Conservation (phyloP, 2,888 invertebrate species). For the Drosophila subquinaria region DNA sequence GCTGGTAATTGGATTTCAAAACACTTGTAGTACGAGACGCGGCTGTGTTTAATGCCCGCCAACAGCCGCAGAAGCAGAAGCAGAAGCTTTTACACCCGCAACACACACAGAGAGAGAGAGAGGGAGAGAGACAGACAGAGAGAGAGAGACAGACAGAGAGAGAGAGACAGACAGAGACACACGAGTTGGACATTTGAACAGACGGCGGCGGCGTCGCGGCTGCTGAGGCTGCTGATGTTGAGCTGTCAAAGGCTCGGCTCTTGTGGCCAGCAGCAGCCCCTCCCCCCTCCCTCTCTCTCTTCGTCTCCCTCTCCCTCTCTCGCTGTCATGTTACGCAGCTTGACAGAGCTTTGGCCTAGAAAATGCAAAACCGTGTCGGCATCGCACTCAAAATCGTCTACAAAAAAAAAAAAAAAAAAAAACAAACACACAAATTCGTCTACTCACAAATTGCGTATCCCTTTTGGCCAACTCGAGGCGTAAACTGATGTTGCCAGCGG, state of each 20-base stretch:
- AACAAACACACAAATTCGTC: slow-evolving; percentile 19
- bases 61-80: slow-evolving; percentile 61
- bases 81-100: slow-evolving; percentile 56
- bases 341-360: slow-evolving; percentile 78
- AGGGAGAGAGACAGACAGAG: slow-evolving; percentile 7
- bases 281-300: background rate
- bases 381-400: slow-evolving; percentile 39
- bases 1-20: slow-evolving; percentile 81
- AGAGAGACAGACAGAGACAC: slow-evolving; percentile 30
- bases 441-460: slow-evolving; percentile 49
- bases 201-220: slow-evolving; percentile 39
- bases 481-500: slow-evolving; percentile 40
- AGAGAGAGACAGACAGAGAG: slow-evolving; percentile 21
- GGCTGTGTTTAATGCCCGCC: slow-evolving; percentile 80
- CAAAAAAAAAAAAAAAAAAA: slow-evolving; percentile 6
- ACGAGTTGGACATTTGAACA: slow-evolving; percentile 52
- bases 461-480: slow-evolving; percentile 33
- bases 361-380: slow-evolving; percentile 60
- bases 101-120: slow-evolving; percentile 8
- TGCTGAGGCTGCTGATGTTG: slow-evolving; percentile 49
- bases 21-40: slow-evolving; percentile 68
- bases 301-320: background rate
- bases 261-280: slow-evolving; percentile 42
- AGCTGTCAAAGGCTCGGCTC: slow-evolving; percentile 66
- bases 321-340: slow-evolving; percentile 34